Evolutionary conservation across 2,888 invertebrate species (phyloP).

Genomic region (Epirrita christyi): DNA sequence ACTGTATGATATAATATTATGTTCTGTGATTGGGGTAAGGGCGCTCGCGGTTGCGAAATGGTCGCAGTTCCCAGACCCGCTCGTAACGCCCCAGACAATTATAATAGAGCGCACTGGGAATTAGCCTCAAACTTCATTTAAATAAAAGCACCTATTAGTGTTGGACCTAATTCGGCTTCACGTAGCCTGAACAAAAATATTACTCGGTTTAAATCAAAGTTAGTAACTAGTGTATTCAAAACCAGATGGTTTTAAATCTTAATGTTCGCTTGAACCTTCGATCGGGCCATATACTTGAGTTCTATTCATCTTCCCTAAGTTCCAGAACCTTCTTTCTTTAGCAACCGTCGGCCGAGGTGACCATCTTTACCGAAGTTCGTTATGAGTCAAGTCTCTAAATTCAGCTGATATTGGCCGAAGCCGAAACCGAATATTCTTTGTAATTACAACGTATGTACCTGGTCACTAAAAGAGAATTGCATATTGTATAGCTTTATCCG

Average conservation of each 20-base stretch:
- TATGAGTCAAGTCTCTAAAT: not conserved
- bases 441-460: conserved; percentile 5
- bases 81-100: conserved; percentile 46
- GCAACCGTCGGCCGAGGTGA: too few relatives aligned
- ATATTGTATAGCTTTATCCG: conserved; percentile 36
- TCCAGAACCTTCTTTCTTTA: too few relatives aligned
- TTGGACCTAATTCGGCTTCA: conserved; percentile 16
- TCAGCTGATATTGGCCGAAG: conserved; percentile 2
- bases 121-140: conserved; percentile 52
- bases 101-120: conserved; percentile 48
- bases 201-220: not conserved
- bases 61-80: conserved; percentile 27
- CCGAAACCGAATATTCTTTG: conserved; percentile 7
- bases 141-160: conserved; percentile 43
- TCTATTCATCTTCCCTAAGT: too few relatives aligned
- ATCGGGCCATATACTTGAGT: too few relatives aligned
- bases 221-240: too few relatives aligned
- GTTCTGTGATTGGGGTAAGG: conserved; percentile 30
- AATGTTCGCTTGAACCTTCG: too few relatives aligned
- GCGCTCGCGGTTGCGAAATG: conserved; percentile 36
- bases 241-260: too few relatives aligned
- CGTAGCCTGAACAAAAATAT: not conserved
- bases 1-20: conserved; percentile 14
- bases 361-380: too few relatives aligned
- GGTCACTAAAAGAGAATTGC: conserved; percentile 43